Evolutionary conservation across 2,113 vertebrate species (phyloP).

Genomic region (Bubo scandiacus): DNA sequence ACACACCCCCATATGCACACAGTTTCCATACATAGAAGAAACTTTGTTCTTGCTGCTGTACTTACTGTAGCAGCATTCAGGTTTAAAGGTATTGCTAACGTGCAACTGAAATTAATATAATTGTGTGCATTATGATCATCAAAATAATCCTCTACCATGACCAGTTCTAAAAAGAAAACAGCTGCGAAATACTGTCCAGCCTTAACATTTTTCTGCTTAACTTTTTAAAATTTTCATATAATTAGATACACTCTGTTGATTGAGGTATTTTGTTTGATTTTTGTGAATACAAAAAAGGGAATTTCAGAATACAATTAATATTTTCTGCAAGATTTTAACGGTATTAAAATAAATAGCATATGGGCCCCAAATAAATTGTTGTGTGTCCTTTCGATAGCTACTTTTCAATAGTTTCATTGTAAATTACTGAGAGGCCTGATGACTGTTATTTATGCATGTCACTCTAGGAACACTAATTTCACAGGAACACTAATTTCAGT

Average conservation of each 20-base stretch:
- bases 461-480: fast-evolving
- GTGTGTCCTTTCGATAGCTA: background rate
- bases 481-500: background rate
- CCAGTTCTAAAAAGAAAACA: background rate
- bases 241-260: background rate
- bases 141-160: background rate
- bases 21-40: background rate
- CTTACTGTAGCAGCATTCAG: background rate
- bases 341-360: background rate
- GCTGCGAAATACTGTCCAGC: background rate
- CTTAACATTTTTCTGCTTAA: background rate
- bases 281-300: background rate
- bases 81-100: background rate
- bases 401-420: background rate
- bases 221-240: background rate
- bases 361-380: background rate
- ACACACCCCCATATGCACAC: fast-evolving
- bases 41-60: background rate
- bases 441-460: background rate
- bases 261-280: background rate
- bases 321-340: background rate
- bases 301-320: background rate
- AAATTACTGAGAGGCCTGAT: background rate
- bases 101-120: background rate
- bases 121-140: background rate